phyloP scores from a whole-genome alignment of 2,888 invertebrate species.

The Brenthis hecate region DNA sequence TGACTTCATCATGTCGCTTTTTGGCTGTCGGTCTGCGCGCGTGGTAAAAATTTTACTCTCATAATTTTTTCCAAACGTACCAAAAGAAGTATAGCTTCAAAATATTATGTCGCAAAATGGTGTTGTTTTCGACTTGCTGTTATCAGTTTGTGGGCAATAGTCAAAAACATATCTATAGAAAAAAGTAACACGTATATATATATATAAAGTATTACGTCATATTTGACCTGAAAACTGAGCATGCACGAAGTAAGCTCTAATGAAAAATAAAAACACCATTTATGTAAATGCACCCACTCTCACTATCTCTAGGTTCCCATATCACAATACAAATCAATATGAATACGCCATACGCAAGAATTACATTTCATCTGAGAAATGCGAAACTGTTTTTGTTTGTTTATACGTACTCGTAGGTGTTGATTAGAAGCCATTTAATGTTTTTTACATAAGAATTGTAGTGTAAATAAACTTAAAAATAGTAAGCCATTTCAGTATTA shows the following conservation, averaged over 20 bases:
- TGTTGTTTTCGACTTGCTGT: no score
- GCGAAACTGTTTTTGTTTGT: slow-evolving; percentile 5
- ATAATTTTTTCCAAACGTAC: no score
- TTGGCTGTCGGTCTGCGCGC: no score
- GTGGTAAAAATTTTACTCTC: no score
- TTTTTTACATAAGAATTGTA: neutral
- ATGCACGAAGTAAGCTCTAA: neutral
- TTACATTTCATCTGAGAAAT: slow-evolving; percentile 21
- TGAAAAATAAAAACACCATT: slow-evolving; percentile 10
- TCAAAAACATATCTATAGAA: no score
- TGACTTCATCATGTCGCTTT: no score
- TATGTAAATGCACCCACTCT: slow-evolving; percentile 21
- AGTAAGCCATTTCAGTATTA: no score
- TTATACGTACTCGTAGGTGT: neutral
- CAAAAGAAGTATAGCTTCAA: no score
- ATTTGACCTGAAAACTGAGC: slow-evolving; percentile 11
- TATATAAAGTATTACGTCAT: neutral
- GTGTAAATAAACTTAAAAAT: neutral
- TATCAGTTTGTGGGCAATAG: no score
- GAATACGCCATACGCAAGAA: slow-evolving; percentile 18
- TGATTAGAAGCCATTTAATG: neutral
- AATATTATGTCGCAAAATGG: no score
- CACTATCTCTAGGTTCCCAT: slow-evolving; percentile 22
- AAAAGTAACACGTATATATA: no score
- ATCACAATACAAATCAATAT: slow-evolving; percentile 27